Base-by-base conservation (phyloP, 2,797 vertebrate genomes). In the Naso thynnoides region DNA sequence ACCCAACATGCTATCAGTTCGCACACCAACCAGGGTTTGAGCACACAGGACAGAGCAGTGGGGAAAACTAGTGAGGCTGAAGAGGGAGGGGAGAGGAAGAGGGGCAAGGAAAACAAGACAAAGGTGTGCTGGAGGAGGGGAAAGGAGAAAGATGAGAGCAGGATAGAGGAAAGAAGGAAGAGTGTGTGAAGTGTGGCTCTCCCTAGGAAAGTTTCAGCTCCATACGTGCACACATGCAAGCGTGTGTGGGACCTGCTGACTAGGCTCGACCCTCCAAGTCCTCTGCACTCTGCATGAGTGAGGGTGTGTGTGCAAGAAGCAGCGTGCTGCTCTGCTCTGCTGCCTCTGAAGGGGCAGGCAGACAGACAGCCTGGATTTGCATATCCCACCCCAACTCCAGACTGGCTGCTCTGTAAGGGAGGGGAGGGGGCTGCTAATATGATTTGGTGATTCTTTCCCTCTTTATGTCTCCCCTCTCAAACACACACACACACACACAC, bases 341-440 rank as follows among this genome's bases (percentile, higher is more conserved):
- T 86, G 88, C 83, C 88, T 88, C 87, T 75, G 86, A 91, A 90
- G 91, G 92, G 93, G 93, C 91, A 79, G 92, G 90, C 92, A 85
- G 85, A 89, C 76, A 78, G 71, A 75, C 83, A 59, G 77, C 54
- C 63, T 27, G 33, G 11, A 94, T 95, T 95, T 94, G 89, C 93
- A 95, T 94, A 91, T 89, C 90, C 92, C 92, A 92, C 93, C 92
- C 93, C 90, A 88, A 84, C 77, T 86, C 67, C 69, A 76, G 69
- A 53, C 70, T 26, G 62, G 59, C 54, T 75, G 59, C 76, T 82
- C 38, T 70, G 39, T 64, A 69, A 57, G 44, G 58, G 47, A 36
- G 61, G 59, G 50, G 50, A 67, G 60, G 59, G 55, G 39, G 58
- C 38, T 64, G 44, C 47, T 61, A 31, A 71, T 74, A 75, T 76